Evolutionary conservation across 2,113 vertebrate genomes (phyloP).

Genomic region (Callipepla californica): DNA sequence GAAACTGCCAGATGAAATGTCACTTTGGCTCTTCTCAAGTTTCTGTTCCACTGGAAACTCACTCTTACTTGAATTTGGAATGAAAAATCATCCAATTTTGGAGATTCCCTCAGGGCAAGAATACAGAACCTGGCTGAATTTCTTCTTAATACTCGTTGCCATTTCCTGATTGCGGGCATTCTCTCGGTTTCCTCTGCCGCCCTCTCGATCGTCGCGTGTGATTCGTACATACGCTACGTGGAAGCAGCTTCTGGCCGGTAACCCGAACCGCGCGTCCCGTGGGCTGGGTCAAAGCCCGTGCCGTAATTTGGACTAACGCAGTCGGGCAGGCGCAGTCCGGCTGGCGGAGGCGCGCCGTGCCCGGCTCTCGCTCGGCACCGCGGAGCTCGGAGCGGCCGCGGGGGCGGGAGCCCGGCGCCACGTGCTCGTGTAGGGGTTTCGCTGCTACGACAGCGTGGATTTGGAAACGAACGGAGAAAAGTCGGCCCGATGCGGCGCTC

Average conservation of each 20-base stretch:
- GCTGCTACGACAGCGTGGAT: fast-evolving
- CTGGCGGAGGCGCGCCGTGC: too few relatives aligned
- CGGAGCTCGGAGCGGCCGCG: too few relatives aligned
- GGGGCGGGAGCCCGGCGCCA: not conserved
- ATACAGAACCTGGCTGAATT: not conserved
- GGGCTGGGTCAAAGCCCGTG: not conserved
- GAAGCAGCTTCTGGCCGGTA: not conserved
- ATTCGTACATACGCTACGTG: not conserved
- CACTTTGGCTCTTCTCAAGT: not conserved
- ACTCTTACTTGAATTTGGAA: not conserved
- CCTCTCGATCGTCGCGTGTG: not conserved
- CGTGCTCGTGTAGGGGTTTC: not conserved
- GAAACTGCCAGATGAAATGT: not conserved
- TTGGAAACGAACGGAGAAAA: fast-evolving
- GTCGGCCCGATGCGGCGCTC: too few relatives aligned
- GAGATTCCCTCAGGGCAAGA: not conserved
- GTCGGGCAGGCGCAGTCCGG: too few relatives aligned
- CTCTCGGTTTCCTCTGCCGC: too few relatives aligned
- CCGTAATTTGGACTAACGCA: not conserved
- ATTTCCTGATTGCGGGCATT: not conserved
- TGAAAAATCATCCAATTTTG: not conserved
- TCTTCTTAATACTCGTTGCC: not conserved
- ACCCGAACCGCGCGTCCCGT: not conserved
- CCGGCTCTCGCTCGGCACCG: too few relatives aligned
- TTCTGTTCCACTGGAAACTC: not conserved